Base-by-base conservation (phyloP, 2,797 vertebrate genomes). In the Chiloscyllium punctatum region DNA sequence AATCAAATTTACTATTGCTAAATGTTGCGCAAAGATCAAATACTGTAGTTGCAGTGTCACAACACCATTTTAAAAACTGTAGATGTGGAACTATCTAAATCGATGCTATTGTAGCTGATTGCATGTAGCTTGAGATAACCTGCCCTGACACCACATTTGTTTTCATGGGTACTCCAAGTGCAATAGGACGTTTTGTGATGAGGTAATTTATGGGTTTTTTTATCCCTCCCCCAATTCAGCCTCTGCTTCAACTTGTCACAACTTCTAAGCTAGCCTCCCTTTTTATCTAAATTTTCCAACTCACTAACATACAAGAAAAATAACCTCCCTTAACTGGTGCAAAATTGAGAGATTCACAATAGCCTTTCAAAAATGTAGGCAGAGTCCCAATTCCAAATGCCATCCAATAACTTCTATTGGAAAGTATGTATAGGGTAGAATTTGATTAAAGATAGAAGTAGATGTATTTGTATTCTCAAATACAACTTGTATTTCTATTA, bases 21-120 rank as follows among this genome's bases (percentile, higher is more conserved):
- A 95, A 95, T 95, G 27, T 95, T 95, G 71, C 71, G 30, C 94
- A 95, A 95, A n/a, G 71, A 95, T 95, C 94, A 95, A 77, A 77
- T 95, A 95, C 68, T 72, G 69, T 72, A 95, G 48, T 95, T 77
- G 72, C 71, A 77, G 16, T 74, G 94, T 95, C 94, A 95, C 71
- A 74, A 74, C 27, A 23, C 4, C 30, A 95, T 77, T 95, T 95
- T 0, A 11, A 53, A 53, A 95, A 25, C 13, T 95, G 94, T 95
- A 77, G 42, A 95, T 77, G 94, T 95, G 94, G 94, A 95, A 95
- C 94, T 51, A 77, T 27, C 42, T 71, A 53, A 42, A 74, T 95
- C 94, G 42, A 95, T 95, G 30, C 53, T 5, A 74, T 95, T 95
- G 90, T n/a, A 92, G 66, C 90, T 68, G 90, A 92, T 92, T n/a